These are phyloP conservation scores for Tamandua tetradactyla DNA, from an alignment of 2,797 vertebrate genomes.

Conservation along the genomic window DNA sequence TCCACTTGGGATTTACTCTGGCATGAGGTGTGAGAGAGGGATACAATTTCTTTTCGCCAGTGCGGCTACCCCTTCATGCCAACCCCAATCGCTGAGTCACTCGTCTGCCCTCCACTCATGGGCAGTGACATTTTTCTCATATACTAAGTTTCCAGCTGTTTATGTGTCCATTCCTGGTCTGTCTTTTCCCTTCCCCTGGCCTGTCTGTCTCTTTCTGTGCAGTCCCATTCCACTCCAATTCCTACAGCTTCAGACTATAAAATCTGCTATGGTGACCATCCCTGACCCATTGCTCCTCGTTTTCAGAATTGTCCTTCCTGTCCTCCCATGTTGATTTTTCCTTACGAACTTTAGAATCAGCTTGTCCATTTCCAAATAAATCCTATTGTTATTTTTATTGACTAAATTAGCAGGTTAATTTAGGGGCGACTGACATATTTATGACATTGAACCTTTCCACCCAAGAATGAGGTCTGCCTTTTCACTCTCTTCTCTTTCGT, in stretches of 20 bases:
- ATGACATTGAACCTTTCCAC: neutral
- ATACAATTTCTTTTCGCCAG: neutral
- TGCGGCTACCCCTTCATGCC: neutral
- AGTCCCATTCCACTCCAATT: neutral
- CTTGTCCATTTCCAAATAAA: neutral
- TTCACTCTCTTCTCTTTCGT: neutral
- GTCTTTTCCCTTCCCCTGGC: neutral
- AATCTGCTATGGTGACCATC: neutral
- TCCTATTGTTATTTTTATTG: neutral
- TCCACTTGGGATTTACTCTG: conserved; percentile 11
- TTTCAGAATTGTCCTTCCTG: neutral
- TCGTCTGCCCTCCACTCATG: rapidly evolving
- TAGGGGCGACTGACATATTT: neutral
- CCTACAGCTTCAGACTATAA: neutral
- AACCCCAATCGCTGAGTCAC: rapidly evolving
- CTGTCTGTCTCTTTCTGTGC: neutral
- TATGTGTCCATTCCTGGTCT: neutral
- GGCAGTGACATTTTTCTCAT: neutral
- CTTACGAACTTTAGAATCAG: neutral
- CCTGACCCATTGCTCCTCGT: neutral
- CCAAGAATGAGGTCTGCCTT: neutral
- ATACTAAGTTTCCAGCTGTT: neutral
- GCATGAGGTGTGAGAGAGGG: neutral
- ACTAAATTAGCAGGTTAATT: neutral
- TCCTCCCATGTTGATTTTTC: neutral